Evolutionary conservation across 1,140 invertebrate species (phyloP).

Genomic region (Solen grandis): DNA sequence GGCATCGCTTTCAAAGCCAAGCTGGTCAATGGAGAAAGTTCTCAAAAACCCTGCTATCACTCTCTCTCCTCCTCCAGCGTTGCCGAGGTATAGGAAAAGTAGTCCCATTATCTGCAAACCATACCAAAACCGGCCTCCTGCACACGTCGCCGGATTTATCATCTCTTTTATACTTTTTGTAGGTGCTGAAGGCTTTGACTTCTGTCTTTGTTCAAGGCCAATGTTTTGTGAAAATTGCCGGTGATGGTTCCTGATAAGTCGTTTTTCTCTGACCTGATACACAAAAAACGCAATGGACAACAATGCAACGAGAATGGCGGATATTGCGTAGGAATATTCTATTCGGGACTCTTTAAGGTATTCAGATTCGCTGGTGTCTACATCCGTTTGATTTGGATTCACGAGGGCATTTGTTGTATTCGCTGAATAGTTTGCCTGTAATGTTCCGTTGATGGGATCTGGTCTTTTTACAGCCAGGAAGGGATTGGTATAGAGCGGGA

Average conservation of each 20-base stretch:
- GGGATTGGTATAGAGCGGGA: slow-evolving; percentile 38
- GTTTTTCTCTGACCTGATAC: slow-evolving; percentile 45
- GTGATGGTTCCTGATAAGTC: too few relatives aligned
- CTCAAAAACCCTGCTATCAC: slow-evolving; percentile 64
- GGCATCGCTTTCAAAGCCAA: slow-evolving; percentile 51
- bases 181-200: too few relatives aligned
- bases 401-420: too few relatives aligned
- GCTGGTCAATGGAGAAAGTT: slow-evolving; percentile 61
- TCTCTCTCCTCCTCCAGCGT: slow-evolving; percentile 64
- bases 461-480: slow-evolving; percentile 26
- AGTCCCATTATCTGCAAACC: slow-evolving; percentile 61
- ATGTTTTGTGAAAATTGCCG: too few relatives aligned
- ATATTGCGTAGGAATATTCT: slow-evolving; percentile 64
- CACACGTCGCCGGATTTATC: slow-evolving; percentile 64
- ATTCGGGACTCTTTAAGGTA: slow-evolving; percentile 60
- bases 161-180: too few relatives aligned
- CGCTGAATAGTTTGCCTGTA: not conserved
- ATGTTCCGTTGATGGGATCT: not conserved
- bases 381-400: too few relatives aligned
- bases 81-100: slow-evolving; percentile 61
- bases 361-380: too few relatives aligned
- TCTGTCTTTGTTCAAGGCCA: too few relatives aligned
- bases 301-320: slow-evolving; percentile 36
- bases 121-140: slow-evolving; percentile 52
- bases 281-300: slow-evolving; percentile 59